A percentile compares a stretch with the other conserved stretches of the same genome.
Conservation (phyloP, 30 jellyfish, hydroid and myxozoan species). For the Turritopsis rubra region DNA sequence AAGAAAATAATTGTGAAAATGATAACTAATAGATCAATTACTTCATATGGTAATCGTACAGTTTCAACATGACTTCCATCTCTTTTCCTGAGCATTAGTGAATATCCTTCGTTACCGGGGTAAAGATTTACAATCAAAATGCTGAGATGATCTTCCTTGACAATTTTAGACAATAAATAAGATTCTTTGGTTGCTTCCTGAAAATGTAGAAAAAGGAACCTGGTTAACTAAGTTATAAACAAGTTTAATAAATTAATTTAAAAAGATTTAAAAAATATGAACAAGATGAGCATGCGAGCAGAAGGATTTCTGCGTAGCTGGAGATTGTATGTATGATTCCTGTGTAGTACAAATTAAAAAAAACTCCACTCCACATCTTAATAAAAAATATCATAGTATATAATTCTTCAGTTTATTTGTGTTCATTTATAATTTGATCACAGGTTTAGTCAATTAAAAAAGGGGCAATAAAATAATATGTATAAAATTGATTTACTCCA, state of each 20-base stretch:
- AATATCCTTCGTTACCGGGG: slow-evolving; percentile 85
- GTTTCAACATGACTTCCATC: slow-evolving; percentile 81
- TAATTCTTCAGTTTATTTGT: no score
- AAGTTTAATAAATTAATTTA: no score
- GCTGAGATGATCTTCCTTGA: slow-evolving; percentile 63
- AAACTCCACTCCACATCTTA: no score
- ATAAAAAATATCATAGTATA: no score
- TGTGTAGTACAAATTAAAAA: no score
- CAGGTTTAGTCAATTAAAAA: neutral
- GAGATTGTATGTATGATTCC: no score
- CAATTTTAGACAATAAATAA: slow-evolving; percentile 49
- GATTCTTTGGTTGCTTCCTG: slow-evolving; percentile 68
- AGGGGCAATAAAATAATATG: neutral
- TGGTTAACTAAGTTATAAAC: neutral
- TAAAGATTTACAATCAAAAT: slow-evolving; percentile 74
- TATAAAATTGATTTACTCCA: slow-evolving; percentile 29
- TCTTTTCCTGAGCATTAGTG: slow-evolving; percentile 59
- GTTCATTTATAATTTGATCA: no score
- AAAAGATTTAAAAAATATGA: neutral
- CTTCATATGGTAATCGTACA: slow-evolving; percentile 82
- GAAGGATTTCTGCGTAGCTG: no score
- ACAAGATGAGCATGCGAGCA: neutral
- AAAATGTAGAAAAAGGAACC: neutral
- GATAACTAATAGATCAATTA: slow-evolving; percentile 5
- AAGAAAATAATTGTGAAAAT: neutral